Evolutionary conservation across 2,113 vertebrate species (phyloP).

Genomic region (Barnardius zonarius): DNA sequence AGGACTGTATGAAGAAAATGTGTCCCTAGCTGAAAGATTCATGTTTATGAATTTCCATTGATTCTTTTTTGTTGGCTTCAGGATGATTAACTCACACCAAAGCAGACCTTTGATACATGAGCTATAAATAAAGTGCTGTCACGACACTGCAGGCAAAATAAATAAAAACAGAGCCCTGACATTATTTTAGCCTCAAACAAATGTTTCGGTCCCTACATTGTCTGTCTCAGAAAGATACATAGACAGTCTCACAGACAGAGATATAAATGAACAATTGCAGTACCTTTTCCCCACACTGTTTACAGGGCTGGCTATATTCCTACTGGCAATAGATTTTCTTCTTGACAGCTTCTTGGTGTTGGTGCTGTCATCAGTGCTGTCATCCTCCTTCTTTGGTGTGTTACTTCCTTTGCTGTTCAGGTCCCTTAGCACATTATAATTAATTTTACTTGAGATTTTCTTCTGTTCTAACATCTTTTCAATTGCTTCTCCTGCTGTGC

Average conservation of each 20-base stretch:
- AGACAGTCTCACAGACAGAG: constrained; percentile 49
- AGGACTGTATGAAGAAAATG: neutral
- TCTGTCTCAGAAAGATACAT: constrained; percentile 53
- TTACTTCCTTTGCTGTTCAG: constrained; percentile 80
- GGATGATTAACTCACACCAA: constrained; percentile 15
- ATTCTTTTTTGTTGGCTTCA: neutral
- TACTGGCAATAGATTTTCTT: constrained; percentile 62
- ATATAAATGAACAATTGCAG: constrained; percentile 59
- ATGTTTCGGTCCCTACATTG: constrained; percentile 41
- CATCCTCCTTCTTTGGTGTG: constrained; percentile 70
- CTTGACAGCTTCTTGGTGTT: constrained; percentile 73
- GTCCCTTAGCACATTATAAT: constrained; percentile 94
- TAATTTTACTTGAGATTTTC: constrained; percentile 95
- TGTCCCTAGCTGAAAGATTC: neutral
- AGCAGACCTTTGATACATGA: neutral
- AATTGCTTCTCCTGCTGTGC: constrained; percentile 93
- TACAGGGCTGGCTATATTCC: constrained; percentile 72
- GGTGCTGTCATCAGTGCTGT: constrained; percentile 33
- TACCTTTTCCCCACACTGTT: constrained; percentile 89
- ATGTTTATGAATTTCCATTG: neutral
- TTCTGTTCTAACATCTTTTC: constrained; percentile 98
- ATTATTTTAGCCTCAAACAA: constrained; percentile 56
- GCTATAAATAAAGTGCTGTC: constrained; percentile 7
- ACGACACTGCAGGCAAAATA: constrained; percentile 21
- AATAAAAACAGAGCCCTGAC: constrained; percentile 41